Evolutionary conservation across 2,113 vertebrate species (phyloP).

Genomic region (Brachirus orientalis): DNA sequence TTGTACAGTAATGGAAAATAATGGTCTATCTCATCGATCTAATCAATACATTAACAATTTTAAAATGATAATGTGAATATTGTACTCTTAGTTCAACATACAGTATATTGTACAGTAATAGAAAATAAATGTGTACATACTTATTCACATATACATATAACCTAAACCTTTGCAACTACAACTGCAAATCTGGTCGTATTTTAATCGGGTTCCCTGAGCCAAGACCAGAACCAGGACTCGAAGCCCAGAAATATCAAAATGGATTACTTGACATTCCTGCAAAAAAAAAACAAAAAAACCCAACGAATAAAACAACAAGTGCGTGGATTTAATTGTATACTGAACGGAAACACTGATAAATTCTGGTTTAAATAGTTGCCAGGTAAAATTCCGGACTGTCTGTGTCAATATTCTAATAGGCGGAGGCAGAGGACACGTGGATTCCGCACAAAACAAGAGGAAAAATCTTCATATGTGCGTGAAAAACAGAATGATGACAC

Average conservation of each 20-base stretch:
- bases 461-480: background rate
- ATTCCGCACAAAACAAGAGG: constrained; percentile 34
- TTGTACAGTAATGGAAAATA: no score
- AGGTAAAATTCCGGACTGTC: no score
- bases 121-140: background rate
- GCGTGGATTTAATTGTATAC: no score
- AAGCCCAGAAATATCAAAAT: background rate
- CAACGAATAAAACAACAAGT: no score
- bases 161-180: no score
- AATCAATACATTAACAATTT: no score
- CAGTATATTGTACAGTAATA: background rate
- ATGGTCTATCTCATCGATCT: no score
- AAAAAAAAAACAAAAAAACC: background rate
- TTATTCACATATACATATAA: background rate
- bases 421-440: constrained; percentile 27
- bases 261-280: background rate
- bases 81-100: background rate
- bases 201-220: background rate
- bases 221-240: constrained; percentile 12
- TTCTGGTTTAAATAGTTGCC: no score
- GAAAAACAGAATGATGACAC: no score
- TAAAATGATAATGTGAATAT: no score
- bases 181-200: background rate
- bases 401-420: no score
- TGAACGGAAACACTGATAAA: no score